Base-by-base conservation (phyloP, 2,113 vertebrate species). In the Thamnophis sirtalis region DNA sequence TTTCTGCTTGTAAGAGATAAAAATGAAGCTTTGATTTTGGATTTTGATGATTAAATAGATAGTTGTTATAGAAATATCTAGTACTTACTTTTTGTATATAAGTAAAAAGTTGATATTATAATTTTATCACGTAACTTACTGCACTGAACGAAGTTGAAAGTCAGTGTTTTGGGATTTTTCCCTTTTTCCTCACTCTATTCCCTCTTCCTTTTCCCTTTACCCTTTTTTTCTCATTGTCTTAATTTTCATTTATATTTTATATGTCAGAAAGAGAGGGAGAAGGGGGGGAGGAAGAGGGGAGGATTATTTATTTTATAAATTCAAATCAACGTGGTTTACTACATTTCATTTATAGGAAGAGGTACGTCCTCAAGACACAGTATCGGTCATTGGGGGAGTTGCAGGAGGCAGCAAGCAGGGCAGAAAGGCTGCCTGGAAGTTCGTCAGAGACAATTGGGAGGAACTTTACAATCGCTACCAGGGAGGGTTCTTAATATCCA, bases 401-500 rank as follows among this genome's bases (percentile, higher is more conserved):
- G 99, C 99, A 22, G 98, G 98, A 94, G 98, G 99, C 96, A 99
- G 99, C 96, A 99, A 98, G 92, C 98, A 98, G 54, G 99, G 99
- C 21, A 98, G 99, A 91, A 99, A 99, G 97, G 98, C 99, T 86
- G 99, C 99, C 56, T 99, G 99, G 99, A 99, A 99, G 93, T 99
- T 99, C 91, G 98, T 99, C 17, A 98, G 98, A 95, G 99, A 99
- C 96, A 99, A 99, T 68, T 99, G 99, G 99, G 99, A 99, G 94
- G 99, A 99, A 92, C 98, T 99, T 91, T 98, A 99, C 96, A 99
- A 99, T 95, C 98, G 99, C 88, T 99, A 99, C 97, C 99, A 99
- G 95, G 99, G 99, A n/a, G 99, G 99, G 91, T 99, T 99, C 96
- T 98, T 99, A 96, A 99, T 99, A 98, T 99, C 99, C 94, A 97